Evolutionary conservation across 2,888 invertebrate genomes (phyloP).

Genomic region (Drosophila borborema): DNA sequence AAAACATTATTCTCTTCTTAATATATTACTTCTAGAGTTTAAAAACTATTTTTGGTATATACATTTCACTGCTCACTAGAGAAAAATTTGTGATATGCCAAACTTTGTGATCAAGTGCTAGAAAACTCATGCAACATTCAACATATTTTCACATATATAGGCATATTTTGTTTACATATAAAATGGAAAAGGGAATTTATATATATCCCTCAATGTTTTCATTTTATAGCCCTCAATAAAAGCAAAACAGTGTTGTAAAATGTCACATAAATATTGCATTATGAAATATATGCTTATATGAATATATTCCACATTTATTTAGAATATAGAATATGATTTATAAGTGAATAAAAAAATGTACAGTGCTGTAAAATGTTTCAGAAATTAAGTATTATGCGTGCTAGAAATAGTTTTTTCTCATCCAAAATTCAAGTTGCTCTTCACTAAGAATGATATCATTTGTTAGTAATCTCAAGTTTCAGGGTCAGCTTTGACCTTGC

Average conservation of each 20-base stretch:
- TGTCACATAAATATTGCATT: background rate
- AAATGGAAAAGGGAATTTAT: background rate
- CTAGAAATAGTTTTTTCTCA: background rate
- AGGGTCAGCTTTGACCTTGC: conserved; percentile 29
- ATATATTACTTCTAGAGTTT: background rate
- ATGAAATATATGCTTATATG: too few relatives aligned
- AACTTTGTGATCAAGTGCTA: background rate
- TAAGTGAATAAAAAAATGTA: background rate
- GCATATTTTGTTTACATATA: background rate
- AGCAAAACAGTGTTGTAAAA: background rate
- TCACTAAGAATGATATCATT: background rate
- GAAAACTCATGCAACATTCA: background rate
- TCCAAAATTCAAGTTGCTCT: background rate
- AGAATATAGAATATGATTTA: background rate
- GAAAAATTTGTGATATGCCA: background rate
- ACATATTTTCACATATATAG: background rate
- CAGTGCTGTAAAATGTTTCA: background rate
- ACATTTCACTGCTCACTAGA: too few relatives aligned
- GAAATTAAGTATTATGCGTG: background rate
- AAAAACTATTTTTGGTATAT: too few relatives aligned
- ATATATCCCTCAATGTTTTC: too few relatives aligned
- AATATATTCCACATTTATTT: background rate
- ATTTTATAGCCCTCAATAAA: background rate
- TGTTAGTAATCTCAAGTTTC: conserved; percentile 20
- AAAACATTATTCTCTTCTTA: background rate